phyloP scores from a whole-genome alignment of 2,888 invertebrate genomes.

The Chironomus riparius region DNA sequence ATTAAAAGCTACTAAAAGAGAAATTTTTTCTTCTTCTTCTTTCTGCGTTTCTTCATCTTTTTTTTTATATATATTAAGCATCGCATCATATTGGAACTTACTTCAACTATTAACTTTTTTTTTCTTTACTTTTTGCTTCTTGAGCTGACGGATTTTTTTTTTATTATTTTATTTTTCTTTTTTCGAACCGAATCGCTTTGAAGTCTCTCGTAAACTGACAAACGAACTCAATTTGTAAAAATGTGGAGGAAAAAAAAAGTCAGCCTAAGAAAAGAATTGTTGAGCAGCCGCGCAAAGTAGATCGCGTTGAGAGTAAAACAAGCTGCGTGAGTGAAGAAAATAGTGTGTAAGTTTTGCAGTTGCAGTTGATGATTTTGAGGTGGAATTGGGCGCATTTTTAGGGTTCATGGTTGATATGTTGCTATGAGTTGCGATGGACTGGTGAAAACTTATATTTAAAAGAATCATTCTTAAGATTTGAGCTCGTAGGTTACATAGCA shows the following conservation, averaged over 20 bases:
- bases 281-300: background rate
- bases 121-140: background rate
- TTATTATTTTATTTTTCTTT: background rate
- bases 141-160: background rate
- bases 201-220: constrained; percentile 26
- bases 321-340: background rate
- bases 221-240: constrained; percentile 12
- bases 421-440: too few relatives aligned
- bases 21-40: background rate
- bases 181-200: constrained; percentile 20
- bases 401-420: too few relatives aligned
- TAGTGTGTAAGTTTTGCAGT: too few relatives aligned
- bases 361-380: too few relatives aligned
- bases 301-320: background rate
- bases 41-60: background rate
- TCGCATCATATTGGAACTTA: too few relatives aligned
- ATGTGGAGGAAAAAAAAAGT: background rate
- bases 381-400: too few relatives aligned
- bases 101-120: too few relatives aligned
- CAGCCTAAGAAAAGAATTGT: background rate
- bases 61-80: background rate
- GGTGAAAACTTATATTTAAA: too few relatives aligned
- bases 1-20: constrained; percentile 17
- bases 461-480: too few relatives aligned
- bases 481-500: too few relatives aligned